Evolutionary conservation across 2,888 invertebrate species (phyloP).

Genomic region (Pyralis farinalis): DNA sequence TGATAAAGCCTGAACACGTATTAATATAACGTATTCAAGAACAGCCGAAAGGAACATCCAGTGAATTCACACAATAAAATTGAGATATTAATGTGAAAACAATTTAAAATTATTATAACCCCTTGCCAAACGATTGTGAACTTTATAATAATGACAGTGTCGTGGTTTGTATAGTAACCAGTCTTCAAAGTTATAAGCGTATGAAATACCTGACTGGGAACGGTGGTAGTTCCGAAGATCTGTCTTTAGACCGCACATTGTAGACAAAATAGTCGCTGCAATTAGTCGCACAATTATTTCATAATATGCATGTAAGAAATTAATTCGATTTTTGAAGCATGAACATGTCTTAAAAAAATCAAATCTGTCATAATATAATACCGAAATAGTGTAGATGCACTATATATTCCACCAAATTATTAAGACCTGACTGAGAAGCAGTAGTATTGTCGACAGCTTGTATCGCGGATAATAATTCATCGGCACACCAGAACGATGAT

Average conservation of each 20-base stretch:
- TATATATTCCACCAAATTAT: too few species aligned
- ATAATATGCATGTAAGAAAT: too few species aligned
- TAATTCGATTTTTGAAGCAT: too few species aligned
- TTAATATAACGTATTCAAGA: too few species aligned
- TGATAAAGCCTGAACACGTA: too few species aligned
- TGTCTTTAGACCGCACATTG: neutral
- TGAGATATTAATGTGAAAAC: constrained; percentile 2
- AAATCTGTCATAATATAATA: too few species aligned
- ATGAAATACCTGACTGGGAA: constrained; percentile 24
- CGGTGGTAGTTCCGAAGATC: constrained; percentile 12
- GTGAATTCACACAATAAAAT: constrained; percentile 2
- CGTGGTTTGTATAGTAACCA: constrained; percentile 20
- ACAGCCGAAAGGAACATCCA: neutral
- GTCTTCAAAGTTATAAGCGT: constrained; percentile 30
- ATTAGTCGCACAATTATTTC: neutral
- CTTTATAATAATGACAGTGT: neutral
- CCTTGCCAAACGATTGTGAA: neutral
- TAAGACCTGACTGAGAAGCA: too few species aligned
- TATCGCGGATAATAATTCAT: too few species aligned
- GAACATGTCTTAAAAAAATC: too few species aligned
- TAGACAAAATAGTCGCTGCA: constrained; percentile 3
- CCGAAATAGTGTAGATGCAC: too few species aligned
- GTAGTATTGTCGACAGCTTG: too few species aligned
- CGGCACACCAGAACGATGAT: too few species aligned
- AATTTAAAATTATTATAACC: neutral